Base-by-base conservation (phyloP, 2,113 vertebrate species). In the Oreotragus oreotragus region DNA sequence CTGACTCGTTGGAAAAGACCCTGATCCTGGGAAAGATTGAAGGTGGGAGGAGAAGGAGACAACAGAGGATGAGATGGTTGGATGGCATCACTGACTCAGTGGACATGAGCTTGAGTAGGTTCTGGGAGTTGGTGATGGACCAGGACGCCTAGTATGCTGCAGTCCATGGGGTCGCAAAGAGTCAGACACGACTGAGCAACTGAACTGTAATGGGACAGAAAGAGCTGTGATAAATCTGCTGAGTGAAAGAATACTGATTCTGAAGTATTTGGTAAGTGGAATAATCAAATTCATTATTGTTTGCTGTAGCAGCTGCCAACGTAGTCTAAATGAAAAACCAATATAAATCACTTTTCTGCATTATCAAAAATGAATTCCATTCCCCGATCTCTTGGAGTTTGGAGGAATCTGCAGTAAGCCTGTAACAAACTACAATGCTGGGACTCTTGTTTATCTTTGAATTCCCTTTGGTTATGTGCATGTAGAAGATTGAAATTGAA, bases 271-370 rank as follows among this genome's bases (percentile, higher is more conserved):
- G 73, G 88, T 95, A 90, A 94, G 94, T 92, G 51, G 45, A 96
- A 95, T 97, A 92, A 97, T 95, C 90, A 97, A 92, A 96, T 98
- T 97, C 90, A 58, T 97, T 92, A 97, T 95, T 96, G 95, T 94
- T 98, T 97, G 96, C 85, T 96, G 88, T 95, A 93, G 88, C 94
- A 97, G 96, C 96, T 97, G 93, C 93, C 96, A 95, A 97, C 70
- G 88, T 97, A 94, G 93, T 94, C 85, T 95, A 97, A 95, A 89
- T 94, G 93, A 97, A 95, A 97, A 98, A 91, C 51, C 64, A 93
- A 94, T 92, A 88, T 94, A 96, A 96, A 96, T 96, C 84, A 96
- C 81, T 88, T 64, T 77, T 93, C 49, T 94, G 83, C 88, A 51
- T 92, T 91, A 90, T 97, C 60, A 95, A 64, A 96, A 97, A 90